phyloP scores from a whole-genome alignment of 2,113 vertebrate species.

The Terrapene triunguis region DNA sequence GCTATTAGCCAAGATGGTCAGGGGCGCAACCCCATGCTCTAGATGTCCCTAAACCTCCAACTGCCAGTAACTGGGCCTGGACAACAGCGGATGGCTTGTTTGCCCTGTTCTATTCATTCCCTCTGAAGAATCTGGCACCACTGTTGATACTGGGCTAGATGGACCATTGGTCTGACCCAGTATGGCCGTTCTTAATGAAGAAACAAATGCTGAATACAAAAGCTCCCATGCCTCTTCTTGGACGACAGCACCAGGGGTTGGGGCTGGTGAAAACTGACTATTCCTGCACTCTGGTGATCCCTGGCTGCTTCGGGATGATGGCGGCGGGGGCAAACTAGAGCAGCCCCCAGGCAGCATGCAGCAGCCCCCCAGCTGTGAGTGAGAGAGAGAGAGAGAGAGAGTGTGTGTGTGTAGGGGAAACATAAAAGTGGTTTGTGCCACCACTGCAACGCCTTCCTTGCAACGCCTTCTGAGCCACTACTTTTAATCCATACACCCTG shows the following conservation, averaged over 20 bases:
- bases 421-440: background rate
- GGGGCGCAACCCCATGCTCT: background rate
- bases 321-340: background rate
- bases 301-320: background rate
- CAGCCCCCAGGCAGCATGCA: fast-evolving
- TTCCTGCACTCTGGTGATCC: background rate
- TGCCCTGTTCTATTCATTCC: background rate
- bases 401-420: fast-evolving
- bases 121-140: background rate
- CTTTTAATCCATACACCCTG: fast-evolving
- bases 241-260: fast-evolving
- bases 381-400: fast-evolving
- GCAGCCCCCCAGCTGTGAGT: background rate
- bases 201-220: background rate
- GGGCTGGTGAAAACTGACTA: too few relatives aligned
- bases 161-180: background rate
- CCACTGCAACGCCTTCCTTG: background rate
- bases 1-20: background rate
- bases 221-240: background rate
- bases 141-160: background rate
- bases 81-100: background rate
- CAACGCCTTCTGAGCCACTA: background rate
- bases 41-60: background rate
- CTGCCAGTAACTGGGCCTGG: background rate
- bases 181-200: background rate